Percentiles rank a stretch among this genome's conserved stretches.
Evolutionary conservation across 2,113 vertebrate genomes (phyloP).

Genomic region (Tetrax tetrax): DNA sequence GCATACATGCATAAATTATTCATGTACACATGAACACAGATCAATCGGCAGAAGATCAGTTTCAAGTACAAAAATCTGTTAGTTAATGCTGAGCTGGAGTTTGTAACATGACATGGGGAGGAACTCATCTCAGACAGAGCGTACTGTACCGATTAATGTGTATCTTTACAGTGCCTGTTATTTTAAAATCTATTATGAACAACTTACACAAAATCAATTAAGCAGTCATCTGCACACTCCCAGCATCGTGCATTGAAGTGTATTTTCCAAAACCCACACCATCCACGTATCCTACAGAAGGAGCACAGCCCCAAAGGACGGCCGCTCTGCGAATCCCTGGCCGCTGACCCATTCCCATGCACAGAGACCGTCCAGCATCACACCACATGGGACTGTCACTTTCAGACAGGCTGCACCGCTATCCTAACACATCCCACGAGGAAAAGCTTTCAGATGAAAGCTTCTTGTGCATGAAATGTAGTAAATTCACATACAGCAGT

Average conservation of each 20-base stretch:
- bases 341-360: neutral
- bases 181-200: neutral
- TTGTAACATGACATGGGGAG: neutral
- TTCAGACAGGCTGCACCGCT: neutral
- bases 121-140: neutral
- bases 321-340: accelerated
- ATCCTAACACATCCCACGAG: neutral
- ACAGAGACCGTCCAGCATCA: neutral
- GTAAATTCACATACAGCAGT: neutral
- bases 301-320: neutral
- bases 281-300: accelerated
- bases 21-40: constrained; percentile 16
- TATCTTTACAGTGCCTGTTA: accelerated
- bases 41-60: neutral
- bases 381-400: accelerated
- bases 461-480: neutral
- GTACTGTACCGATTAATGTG: accelerated
- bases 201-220: neutral
- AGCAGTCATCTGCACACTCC: neutral
- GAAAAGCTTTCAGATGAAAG: neutral
- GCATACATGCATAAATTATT: neutral
- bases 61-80: neutral
- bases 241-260: neutral
- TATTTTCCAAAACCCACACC: too few species aligned
- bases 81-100: neutral